Percentiles rank a stretch among this genome's conserved stretches.
Conservation (phyloP, 2,888 invertebrate species). For the Dolomedes plantarius region DNA sequence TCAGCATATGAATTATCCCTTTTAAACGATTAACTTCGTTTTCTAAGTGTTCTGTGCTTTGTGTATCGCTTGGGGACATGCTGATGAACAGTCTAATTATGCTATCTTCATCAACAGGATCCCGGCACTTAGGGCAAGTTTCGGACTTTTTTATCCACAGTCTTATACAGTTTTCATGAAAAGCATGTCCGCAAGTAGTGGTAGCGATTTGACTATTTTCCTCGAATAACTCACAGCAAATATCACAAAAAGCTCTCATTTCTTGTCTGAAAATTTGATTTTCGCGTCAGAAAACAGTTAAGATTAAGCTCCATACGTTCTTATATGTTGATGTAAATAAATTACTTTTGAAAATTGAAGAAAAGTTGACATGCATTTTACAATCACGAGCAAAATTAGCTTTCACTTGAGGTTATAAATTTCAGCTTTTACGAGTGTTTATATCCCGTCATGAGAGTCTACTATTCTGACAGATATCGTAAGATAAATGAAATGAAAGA, state of each 20-base stretch:
- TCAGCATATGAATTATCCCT: not conserved
- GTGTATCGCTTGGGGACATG: not conserved
- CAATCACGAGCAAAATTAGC: too few relatives aligned
- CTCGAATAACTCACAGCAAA: conserved; percentile 11
- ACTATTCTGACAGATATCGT: too few relatives aligned
- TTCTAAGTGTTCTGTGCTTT: not conserved
- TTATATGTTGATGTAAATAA: too few relatives aligned
- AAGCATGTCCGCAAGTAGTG: not conserved
- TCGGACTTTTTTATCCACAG: not conserved
- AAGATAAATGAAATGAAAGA: too few relatives aligned
- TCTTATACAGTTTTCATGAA: not conserved
- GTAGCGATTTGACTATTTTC: not conserved
- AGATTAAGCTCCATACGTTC: too few relatives aligned
- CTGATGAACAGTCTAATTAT: conserved; percentile 5
- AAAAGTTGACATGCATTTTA: too few relatives aligned
- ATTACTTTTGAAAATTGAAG: too few relatives aligned
- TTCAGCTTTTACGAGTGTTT: too few relatives aligned
- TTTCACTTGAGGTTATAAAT: too few relatives aligned
- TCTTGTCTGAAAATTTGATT: too few relatives aligned
- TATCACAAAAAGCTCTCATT: conserved; percentile 20
- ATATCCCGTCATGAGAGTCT: too few relatives aligned
- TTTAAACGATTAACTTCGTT: conserved; percentile 4
- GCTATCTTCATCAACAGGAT: not conserved
- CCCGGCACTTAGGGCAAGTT: conserved; percentile 10
- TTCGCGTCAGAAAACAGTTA: too few relatives aligned